Conservation (phyloP, 2,113 vertebrate genomes). For the Cryptotis parvus region DNA sequence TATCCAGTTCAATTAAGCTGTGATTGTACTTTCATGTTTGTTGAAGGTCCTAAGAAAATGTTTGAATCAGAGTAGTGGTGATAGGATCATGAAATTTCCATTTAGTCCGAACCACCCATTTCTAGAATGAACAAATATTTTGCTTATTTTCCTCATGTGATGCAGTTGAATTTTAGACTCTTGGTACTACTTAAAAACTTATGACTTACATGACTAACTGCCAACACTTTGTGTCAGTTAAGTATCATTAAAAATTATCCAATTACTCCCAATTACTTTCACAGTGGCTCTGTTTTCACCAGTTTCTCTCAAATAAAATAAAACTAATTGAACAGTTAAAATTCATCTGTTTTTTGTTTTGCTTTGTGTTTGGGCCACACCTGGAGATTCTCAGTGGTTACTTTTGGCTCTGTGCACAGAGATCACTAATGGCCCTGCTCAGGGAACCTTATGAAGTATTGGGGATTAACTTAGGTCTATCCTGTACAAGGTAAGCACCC, state of each 20-base stretch:
- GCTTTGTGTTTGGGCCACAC: no score
- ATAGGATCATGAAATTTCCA: background rate
- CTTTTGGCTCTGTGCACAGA: no score
- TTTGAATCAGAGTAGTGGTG: background rate
- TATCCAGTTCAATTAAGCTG: background rate
- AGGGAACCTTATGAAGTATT: no score
- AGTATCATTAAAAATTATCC: background rate
- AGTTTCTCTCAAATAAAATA: no score
- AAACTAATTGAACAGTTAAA: background rate
- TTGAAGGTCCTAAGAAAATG: background rate
- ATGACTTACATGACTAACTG: background rate
- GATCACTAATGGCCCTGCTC: no score
- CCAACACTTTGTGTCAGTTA: background rate
- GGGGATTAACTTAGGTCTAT: no score
- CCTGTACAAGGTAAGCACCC: no score
- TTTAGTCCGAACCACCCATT: fast-evolving
- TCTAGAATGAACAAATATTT: background rate
- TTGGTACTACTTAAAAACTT: background rate
- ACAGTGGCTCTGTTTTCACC: no score
- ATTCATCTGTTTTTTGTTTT: background rate
- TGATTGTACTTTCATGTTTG: fast-evolving
- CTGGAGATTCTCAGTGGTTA: no score
- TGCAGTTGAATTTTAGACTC: background rate
- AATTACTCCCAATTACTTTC: no score
- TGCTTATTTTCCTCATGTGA: background rate